Conservation (phyloP, 53 echinoderm and acorn worm species). For the Actinopyga echinites region DNA sequence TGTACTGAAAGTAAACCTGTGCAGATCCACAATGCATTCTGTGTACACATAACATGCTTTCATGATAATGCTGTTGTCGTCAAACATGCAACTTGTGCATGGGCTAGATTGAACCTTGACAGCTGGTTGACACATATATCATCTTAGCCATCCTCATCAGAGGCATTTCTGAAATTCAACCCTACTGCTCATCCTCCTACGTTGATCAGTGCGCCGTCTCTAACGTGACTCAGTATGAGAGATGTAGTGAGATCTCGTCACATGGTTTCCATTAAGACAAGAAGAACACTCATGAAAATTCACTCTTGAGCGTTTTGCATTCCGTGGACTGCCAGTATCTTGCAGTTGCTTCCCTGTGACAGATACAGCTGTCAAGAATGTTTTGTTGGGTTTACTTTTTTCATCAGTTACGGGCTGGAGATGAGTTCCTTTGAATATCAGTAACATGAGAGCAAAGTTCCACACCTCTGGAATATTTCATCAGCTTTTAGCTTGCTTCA, state of each 20-base stretch:
- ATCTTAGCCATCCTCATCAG: neutral
- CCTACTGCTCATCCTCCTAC: neutral
- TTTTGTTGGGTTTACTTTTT: conserved; percentile 2
- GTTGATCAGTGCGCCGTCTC: neutral
- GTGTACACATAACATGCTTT: too few relatives aligned
- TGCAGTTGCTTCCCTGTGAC: conserved; percentile 2
- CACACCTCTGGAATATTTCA: conserved; percentile 15
- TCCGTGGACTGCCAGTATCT: neutral
- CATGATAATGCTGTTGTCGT: too few relatives aligned
- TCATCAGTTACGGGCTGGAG: neutral
- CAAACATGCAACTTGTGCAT: too few relatives aligned
- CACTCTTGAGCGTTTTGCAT: neutral
- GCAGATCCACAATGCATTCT: too few relatives aligned
- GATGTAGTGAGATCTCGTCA: neutral
- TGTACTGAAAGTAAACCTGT: too few relatives aligned
- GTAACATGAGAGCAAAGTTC: neutral
- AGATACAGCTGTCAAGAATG: conserved; percentile 17
- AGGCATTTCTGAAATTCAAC: neutral
- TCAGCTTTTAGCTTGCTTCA: neutral
- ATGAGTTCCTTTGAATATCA: conserved; percentile 7
- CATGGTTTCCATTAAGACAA: conserved; percentile 22
- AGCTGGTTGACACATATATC: too few relatives aligned
- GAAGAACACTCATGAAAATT: conserved; percentile 10
- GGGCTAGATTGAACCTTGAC: too few relatives aligned
- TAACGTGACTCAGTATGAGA: conserved; percentile 25